Conservation (phyloP, 2,113 vertebrate genomes). For the Grammomys surdaster region DNA sequence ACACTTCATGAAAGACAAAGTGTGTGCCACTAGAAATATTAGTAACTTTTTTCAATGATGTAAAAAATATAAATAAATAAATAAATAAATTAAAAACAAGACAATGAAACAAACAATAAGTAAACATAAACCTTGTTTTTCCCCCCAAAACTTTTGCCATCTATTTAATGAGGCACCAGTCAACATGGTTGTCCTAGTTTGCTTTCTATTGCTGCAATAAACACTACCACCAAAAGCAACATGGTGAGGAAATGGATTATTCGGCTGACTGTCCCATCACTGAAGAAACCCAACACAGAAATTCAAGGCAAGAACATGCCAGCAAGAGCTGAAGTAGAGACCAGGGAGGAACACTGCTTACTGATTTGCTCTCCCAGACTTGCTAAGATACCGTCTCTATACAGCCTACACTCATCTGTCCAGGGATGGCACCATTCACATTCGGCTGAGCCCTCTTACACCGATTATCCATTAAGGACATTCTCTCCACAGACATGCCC, state of each 20-base stretch:
- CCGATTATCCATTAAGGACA: not conserved
- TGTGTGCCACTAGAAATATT: not conserved
- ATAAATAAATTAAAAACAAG: no score
- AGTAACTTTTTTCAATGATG: not conserved
- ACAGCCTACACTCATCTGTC: not conserved
- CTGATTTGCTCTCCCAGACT: not conserved
- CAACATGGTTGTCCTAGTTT: not conserved
- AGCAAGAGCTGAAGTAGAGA: not conserved
- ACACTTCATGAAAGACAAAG: not conserved
- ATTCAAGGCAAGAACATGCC: not conserved
- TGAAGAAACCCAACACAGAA: not conserved
- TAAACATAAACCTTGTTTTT: not conserved
- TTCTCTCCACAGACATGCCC: not conserved
- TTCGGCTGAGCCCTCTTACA: not conserved
- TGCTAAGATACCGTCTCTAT: not conserved
- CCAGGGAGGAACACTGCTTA: no score
- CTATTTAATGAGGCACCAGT: not conserved
- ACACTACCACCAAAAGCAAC: not conserved
- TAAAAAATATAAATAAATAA: not conserved
- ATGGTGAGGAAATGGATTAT: not conserved
- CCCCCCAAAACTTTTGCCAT: not conserved
- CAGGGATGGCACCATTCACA: no score
- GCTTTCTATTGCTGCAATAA: not conserved
- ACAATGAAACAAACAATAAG: not conserved
- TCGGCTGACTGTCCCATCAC: not conserved